Evolutionary conservation across 1,140 invertebrate genomes (phyloP), one percentile per base, ranked within the genome.

Genomic region (Polyergus mexicanus): DNA sequence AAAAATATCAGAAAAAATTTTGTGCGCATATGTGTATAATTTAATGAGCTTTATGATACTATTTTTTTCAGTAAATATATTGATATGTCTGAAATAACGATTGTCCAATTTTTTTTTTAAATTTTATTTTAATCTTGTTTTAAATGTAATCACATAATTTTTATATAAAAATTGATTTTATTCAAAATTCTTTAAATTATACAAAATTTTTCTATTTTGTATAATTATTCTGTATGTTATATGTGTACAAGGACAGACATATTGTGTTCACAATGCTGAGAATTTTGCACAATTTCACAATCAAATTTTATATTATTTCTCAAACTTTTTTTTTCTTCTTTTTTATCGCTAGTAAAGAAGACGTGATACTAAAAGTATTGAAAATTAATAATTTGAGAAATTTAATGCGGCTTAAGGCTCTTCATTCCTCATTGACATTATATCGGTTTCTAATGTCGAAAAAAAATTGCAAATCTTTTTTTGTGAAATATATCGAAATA

Each of bases 281-380:
- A 38, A 51, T 84, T 35, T 76, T 62, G 13, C 63, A 35, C 8
- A 65, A 54, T 77, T 35, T 38, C 16, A 13, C 13, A 51, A 77
- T 54, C 8, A 22, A 41, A 47, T 74, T 80, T 80, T 60, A 60
- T 32, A 44, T 83, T 38, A 32, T 44, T 85, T 78, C 22, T 65
- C 35, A 65, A 47, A 56, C 32, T 63, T 78, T 85, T 66, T 3
- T n/a, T n/a, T n/a, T n/a, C n/a, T n/a, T n/a, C n/a, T n/a, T n/a
- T n/a, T 44, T 76, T 44, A 51, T 63, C 8, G 41, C 3, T 74
- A 1, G 6, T 51, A 76, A 47, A 85, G 16, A 6, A n/a, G 25
- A 76, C 47, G 54, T 84, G 58, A 84, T 84, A 84, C 16, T 76
- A 63, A 22, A 76, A 76, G n/a, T 84, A 76, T 54, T 84, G 32